These are phyloP conservation scores for Triplophysa siluroides DNA, from an alignment of 2,113 vertebrate genomes.

Conservation along the genomic window DNA sequence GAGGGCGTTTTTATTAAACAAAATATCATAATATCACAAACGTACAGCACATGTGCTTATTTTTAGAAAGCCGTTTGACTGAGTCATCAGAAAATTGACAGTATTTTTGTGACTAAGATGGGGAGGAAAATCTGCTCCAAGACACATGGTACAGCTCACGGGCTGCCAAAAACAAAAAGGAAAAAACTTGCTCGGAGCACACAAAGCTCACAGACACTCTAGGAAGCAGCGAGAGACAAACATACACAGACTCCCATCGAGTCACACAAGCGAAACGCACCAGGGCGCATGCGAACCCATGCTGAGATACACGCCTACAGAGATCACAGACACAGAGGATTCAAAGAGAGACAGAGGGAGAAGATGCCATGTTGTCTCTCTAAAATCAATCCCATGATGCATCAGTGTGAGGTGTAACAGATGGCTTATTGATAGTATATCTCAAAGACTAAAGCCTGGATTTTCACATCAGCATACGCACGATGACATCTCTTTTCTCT, in stretches of 20 bases:
- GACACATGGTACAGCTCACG: conserved; percentile 24
- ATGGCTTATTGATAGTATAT: conserved; percentile 46
- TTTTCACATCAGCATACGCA: not conserved
- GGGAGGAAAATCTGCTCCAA: not conserved
- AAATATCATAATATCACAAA: conserved; percentile 2
- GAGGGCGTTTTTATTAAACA: not conserved
- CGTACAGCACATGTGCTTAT: not conserved
- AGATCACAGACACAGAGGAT: conserved; percentile 48
- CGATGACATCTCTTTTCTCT: not conserved
- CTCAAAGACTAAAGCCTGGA: conserved; percentile 31
- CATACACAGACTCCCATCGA: conserved; percentile 31
- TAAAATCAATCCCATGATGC: conserved; percentile 23
- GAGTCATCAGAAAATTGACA: conserved; percentile 36
- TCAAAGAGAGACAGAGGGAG: not conserved
- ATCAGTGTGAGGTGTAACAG: conserved; percentile 25
- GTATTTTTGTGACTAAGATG: conserved; percentile 5
- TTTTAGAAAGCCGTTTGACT: conserved; percentile 11
- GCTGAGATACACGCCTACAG: conserved; percentile 49
- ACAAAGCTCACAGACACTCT: conserved; percentile 6
- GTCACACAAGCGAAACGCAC: conserved; percentile 32
- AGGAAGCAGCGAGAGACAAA: conserved; percentile 26
- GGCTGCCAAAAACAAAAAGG: not conserved
- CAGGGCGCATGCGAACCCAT: conserved; percentile 43
- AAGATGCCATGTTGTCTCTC: conserved; percentile 26
- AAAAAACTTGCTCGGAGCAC: not conserved